phyloP scores from a whole-genome alignment of 2,113 vertebrate species.

The Chloropsis cyanopogon region DNA sequence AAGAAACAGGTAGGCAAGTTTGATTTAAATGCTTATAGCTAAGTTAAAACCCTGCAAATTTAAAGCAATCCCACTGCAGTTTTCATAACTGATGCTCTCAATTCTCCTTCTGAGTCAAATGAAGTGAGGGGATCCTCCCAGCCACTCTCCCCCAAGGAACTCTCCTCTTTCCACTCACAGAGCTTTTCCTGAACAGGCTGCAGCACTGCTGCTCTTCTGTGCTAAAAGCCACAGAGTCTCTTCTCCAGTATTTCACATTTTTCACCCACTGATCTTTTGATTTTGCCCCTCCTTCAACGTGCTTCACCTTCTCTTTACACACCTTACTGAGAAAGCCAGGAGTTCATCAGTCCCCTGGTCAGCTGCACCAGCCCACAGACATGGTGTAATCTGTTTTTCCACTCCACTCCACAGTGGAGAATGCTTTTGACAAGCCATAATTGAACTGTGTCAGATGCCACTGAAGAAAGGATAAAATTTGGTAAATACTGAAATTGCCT shows the following conservation, averaged over 20 bases:
- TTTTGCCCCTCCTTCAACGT: neutral
- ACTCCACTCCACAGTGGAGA: conserved; percentile 36
- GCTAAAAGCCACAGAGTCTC: neutral
- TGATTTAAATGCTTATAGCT: neutral
- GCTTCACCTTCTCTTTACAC: neutral
- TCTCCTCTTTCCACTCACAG: too few species aligned
- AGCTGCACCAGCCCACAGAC: neutral
- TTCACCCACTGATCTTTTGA: neutral
- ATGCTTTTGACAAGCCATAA: conserved; percentile 63
- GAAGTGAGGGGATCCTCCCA: neutral
- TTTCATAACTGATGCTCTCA: neutral
- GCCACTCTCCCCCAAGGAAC: too few species aligned
- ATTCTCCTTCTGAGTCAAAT: neutral
- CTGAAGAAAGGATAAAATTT: conserved; percentile 7
- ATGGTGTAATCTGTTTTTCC: conserved; percentile 40
- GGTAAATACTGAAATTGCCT: neutral
- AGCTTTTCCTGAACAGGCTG: neutral
- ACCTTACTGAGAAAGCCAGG: neutral
- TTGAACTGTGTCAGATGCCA: conserved; percentile 31
- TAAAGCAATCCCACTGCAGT: neutral
- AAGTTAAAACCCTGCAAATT: neutral
- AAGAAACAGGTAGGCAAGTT: neutral
- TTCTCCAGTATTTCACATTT: neutral
- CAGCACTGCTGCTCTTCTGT: neutral
- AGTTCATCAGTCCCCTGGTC: neutral